Evolutionary conservation across 2,113 vertebrate species (phyloP).

Genomic region (Chaetodon trifascialis): DNA sequence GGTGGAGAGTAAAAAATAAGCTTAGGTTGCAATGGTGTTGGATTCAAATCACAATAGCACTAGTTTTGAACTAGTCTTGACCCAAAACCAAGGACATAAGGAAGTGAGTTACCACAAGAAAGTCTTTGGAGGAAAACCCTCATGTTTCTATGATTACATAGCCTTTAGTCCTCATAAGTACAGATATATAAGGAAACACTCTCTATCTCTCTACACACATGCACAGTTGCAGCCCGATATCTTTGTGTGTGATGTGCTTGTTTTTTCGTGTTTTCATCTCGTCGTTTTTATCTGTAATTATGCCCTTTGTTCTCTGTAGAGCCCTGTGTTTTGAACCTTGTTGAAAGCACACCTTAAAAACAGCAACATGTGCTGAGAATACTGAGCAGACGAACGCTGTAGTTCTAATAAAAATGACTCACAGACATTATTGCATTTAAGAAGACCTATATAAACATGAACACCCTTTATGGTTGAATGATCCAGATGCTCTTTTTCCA

Average conservation of each 20-base stretch:
- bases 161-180: constrained; percentile 2
- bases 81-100: not conserved
- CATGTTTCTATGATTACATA: not conserved
- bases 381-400: constrained; percentile 2
- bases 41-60: not conserved
- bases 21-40: not conserved
- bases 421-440: not conserved
- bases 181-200: not conserved
- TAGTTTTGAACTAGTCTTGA: not conserved
- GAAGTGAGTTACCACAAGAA: not conserved
- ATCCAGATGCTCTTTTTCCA: not conserved
- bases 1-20: not conserved
- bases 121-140: not conserved
- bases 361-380: constrained; percentile 24
- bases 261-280: constrained; percentile 31
- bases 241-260: constrained; percentile 21
- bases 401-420: not conserved
- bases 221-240: not conserved
- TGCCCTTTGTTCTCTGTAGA: constrained; percentile 53
- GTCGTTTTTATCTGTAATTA: constrained; percentile 60
- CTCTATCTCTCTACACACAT: not conserved
- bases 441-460: constrained; percentile 9
- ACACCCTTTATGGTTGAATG: constrained; percentile 12
- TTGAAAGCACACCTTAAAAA: constrained; percentile 45
- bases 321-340: constrained; percentile 55